These are phyloP conservation scores for Eupeodes latifasciatus DNA, from an alignment of 2,888 invertebrate species.

Conservation along the genomic window DNA sequence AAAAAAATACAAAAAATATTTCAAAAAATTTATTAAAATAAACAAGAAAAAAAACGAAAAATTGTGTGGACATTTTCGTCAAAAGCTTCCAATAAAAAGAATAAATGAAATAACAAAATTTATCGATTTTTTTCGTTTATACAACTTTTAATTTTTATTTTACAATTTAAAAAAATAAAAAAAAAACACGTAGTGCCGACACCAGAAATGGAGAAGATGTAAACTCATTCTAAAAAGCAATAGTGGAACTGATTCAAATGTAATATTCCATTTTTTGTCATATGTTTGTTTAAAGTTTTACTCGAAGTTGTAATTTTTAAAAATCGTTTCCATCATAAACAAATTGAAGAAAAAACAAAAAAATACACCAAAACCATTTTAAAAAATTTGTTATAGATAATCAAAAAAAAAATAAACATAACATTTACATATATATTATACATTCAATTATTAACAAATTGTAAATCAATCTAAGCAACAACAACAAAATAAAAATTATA, in stretches of 20 bases:
- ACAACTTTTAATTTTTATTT: conserved; percentile 46
- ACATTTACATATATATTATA: conserved; percentile 57
- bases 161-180: conserved; percentile 5
- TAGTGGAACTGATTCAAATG: conserved; percentile 57
- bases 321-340: conserved; percentile 50
- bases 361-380: conserved; percentile 65
- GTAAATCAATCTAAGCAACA: conserved; percentile 50
- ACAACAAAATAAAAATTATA: conserved; percentile 25
- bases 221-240: conserved; percentile 59
- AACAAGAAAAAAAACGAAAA: conserved; percentile 48
- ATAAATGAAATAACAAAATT: conserved; percentile 61
- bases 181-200: conserved; percentile 66
- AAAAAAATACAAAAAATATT: conserved; percentile 13
- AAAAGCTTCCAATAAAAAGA: conserved; percentile 71
- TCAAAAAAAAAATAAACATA: conserved; percentile 23
- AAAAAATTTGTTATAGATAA: conserved; percentile 59
- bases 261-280: conserved; percentile 42
- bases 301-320: conserved; percentile 48
- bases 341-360: conserved; percentile 7
- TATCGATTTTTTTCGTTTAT: conserved; percentile 62
- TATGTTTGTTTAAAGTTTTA: conserved; percentile 51
- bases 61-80: conserved; percentile 67
- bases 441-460: conserved; percentile 46
- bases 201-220: conserved; percentile 40
- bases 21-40: conserved; percentile 55